phyloP scores from a whole-genome alignment of 1,140 invertebrate species.

The Akabosia matsudoensis region DNA sequence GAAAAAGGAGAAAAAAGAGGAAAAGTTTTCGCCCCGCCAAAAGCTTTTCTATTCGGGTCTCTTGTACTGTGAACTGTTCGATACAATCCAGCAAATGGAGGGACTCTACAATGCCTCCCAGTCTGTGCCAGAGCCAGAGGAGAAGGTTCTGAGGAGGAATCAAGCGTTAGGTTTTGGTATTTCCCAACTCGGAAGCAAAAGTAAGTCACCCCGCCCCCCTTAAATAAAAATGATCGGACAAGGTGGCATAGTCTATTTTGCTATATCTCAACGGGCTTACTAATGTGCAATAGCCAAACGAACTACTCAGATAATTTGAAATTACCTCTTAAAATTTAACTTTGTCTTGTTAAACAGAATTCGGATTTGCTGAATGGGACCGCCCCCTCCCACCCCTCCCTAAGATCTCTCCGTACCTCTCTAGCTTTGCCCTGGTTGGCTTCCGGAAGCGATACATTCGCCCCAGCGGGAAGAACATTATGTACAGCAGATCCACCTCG shows the following conservation, averaged over 20 bases:
- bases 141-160: not conserved
- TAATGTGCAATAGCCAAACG: no score
- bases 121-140: conserved; percentile 27
- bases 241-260: no score
- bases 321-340: not conserved
- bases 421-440: conserved; percentile 30
- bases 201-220: conserved; percentile 7
- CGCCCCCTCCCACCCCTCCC: conserved; percentile 29
- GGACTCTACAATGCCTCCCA: conserved; percentile 15
- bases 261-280: no score
- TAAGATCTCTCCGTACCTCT: conserved; percentile 34
- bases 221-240: no score
- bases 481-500: conserved; percentile 3
- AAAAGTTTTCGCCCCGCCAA: not conserved
- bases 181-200: conserved; percentile 27
- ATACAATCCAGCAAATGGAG: conserved; percentile 36
- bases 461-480: conserved; percentile 5
- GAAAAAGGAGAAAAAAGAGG: not conserved
- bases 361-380: conserved; percentile 36
- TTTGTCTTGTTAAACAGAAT: conserved; percentile 20
- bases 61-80: conserved; percentile 39
- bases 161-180: conserved; percentile 21
- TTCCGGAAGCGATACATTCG: conserved; percentile 23
- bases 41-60: conserved; percentile 40
- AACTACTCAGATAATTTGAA: not conserved